Evolutionary conservation across 2,888 invertebrate species (phyloP).

Genomic region (Parascotia fuliginaria): DNA sequence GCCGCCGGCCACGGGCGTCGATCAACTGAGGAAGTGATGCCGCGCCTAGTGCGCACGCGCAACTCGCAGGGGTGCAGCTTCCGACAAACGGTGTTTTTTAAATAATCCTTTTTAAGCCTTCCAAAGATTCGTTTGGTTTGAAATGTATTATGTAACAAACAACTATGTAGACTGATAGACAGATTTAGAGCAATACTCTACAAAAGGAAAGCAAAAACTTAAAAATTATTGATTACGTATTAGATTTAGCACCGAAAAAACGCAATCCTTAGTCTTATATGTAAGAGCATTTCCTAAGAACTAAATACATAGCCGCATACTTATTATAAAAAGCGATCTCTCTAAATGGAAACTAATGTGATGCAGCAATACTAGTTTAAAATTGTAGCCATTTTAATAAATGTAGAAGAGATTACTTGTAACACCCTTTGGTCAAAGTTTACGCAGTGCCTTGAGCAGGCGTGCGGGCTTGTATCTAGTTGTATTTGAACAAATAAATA

Average conservation of each 20-base stretch:
- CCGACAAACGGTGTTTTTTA: constrained; percentile 48
- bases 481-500: constrained; percentile 76
- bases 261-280: constrained; percentile 14
- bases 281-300: constrained; percentile 14
- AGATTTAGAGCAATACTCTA: constrained; percentile 38
- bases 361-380: neutral
- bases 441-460: constrained; percentile 18
- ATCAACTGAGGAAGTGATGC: constrained; percentile 72
- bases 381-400: neutral
- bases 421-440: constrained; percentile 22
- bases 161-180: constrained; percentile 36
- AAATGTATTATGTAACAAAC: constrained; percentile 35
- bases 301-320: constrained; percentile 6
- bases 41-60: constrained; percentile 42
- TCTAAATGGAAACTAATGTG: neutral
- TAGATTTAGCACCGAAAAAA: constrained; percentile 21
- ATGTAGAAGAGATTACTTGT: neutral
- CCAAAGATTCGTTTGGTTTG: constrained; percentile 33
- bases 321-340: constrained; percentile 6
- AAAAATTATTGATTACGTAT: constrained; percentile 36
- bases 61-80: constrained; percentile 56
- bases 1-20: constrained; percentile 68
- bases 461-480: constrained; percentile 43
- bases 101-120: constrained; percentile 37
- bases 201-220: constrained; percentile 36